A percentile compares a stretch with the other conserved stretches of the same genome.
Conservation (phyloP, 2,888 invertebrate genomes). For the Scaptomyza caliginosa region DNA sequence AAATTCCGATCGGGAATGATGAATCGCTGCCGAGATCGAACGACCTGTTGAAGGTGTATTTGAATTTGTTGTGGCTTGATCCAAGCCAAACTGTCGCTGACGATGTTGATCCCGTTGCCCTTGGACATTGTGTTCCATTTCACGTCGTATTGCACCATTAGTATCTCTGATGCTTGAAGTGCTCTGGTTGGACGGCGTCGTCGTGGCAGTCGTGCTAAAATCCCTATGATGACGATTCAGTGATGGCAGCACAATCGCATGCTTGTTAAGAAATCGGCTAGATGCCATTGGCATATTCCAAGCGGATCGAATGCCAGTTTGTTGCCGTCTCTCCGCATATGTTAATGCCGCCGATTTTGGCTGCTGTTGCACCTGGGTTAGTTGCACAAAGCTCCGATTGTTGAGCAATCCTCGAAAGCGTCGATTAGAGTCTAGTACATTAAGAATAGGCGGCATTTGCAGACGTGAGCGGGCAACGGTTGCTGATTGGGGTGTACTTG, state of each 20-base stretch:
- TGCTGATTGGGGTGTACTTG: conserved; percentile 64
- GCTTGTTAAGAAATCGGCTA: conserved; percentile 74
- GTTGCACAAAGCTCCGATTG: conserved; percentile 81
- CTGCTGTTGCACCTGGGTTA: conserved; percentile 76
- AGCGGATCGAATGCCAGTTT: conserved; percentile 58
- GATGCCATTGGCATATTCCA: conserved; percentile 78
- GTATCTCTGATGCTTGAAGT: conserved; percentile 48
- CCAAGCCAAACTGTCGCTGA: conserved; percentile 41
- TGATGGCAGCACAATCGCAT: conserved; percentile 79
- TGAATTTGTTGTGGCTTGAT: conserved; percentile 51
- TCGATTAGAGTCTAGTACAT: conserved; percentile 79
- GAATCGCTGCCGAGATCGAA: conserved; percentile 82
- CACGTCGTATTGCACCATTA: conserved; percentile 4
- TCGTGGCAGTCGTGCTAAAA: conserved; percentile 45
- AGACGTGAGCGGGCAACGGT: conserved; percentile 55
- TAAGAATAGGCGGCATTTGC: conserved; percentile 83
- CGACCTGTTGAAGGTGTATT: conserved; percentile 78
- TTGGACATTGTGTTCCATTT: neutral
- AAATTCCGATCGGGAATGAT: conserved; percentile 72
- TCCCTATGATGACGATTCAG: conserved; percentile 65
- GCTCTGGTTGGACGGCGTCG: conserved; percentile 55
- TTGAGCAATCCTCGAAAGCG: conserved; percentile 75
- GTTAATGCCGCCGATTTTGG: conserved; percentile 80
- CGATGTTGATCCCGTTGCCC: conserved; percentile 7
- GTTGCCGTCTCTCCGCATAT: conserved; percentile 51